Percentiles rank a stretch among this genome's conserved stretches.
Evolutionary conservation across 1,140 invertebrate genomes (phyloP).

Genomic region (Orussus abietinus): DNA sequence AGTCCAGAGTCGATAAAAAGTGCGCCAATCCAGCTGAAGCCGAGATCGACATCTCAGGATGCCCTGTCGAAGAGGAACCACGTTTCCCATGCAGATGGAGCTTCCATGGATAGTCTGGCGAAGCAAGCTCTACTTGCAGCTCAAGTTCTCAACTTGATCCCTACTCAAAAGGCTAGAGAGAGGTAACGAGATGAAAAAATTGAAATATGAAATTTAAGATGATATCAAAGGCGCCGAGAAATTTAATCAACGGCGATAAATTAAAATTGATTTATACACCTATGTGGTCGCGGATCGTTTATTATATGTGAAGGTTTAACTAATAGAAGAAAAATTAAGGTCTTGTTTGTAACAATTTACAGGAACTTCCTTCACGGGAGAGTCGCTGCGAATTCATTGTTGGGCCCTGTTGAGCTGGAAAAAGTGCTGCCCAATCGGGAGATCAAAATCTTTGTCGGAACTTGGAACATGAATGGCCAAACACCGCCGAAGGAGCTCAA

Average conservation of each 20-base stretch:
- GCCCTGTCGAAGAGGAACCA: constrained; percentile 38
- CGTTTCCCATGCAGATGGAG: constrained; percentile 31
- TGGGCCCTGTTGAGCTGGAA: constrained; percentile 79
- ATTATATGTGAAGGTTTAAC: too few relatives aligned
- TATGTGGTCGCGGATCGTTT: too few relatives aligned
- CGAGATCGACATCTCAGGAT: constrained; percentile 45
- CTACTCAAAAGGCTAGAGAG: constrained; percentile 72
- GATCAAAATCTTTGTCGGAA: constrained; percentile 84
- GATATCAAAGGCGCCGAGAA: too few relatives aligned
- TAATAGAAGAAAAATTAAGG: too few relatives aligned
- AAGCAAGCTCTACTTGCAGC: constrained; percentile 70
- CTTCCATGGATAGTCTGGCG: constrained; percentile 67
- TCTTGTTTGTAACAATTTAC: constrained; percentile 5
- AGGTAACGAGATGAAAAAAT: too few relatives aligned
- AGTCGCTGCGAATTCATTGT: constrained; percentile 71
- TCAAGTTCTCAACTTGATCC: constrained; percentile 74
- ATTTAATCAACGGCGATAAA: too few relatives aligned
- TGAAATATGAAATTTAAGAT: too few relatives aligned
- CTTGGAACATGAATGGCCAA: constrained; percentile 96
- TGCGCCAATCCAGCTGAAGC: constrained; percentile 41
- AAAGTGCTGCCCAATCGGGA: constrained; percentile 81
- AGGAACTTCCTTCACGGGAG: constrained; percentile 77
- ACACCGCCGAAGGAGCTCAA: constrained; percentile 75
- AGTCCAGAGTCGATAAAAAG: constrained; percentile 49
- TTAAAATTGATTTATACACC: too few relatives aligned